phyloP scores from a whole-genome alignment of 2,113 vertebrate species.

The Donacobius atricapilla region DNA sequence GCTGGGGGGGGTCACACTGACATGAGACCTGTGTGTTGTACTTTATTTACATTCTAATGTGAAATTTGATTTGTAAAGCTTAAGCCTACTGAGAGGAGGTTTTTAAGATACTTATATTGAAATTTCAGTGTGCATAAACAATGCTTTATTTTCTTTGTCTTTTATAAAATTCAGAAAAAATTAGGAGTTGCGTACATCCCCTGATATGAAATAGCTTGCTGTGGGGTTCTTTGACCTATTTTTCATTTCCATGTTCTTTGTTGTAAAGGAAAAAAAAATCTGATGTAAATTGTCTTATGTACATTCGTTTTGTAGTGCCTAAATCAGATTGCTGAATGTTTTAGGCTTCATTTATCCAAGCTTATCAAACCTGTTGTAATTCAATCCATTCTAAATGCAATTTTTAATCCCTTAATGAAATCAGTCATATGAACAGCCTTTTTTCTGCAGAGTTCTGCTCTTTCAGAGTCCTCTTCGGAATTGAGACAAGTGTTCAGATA shows the following conservation, averaged over 20 bases:
- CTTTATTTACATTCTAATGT: neutral
- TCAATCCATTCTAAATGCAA: neutral
- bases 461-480: neutral
- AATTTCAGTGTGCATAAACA: neutral
- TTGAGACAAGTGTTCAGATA: neutral
- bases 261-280: neutral
- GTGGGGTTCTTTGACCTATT: neutral
- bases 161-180: neutral
- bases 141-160: neutral
- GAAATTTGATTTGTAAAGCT: neutral
- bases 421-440: slow-evolving; percentile 9
- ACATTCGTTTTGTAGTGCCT: neutral
- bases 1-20: neutral
- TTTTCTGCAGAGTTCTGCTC: neutral
- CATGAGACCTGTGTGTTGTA: neutral
- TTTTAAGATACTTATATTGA: neutral
- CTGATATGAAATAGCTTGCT: neutral
- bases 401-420: slow-evolving; percentile 40
- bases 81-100: neutral
- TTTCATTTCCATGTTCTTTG: neutral
- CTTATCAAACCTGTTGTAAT: neutral
- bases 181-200: neutral
- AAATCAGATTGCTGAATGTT: neutral
- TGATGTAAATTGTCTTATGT: neutral
- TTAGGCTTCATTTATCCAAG: neutral